These are phyloP conservation scores for Chironomus riparius DNA, from an alignment of 2,888 invertebrate genomes.

Conservation along the genomic window DNA sequence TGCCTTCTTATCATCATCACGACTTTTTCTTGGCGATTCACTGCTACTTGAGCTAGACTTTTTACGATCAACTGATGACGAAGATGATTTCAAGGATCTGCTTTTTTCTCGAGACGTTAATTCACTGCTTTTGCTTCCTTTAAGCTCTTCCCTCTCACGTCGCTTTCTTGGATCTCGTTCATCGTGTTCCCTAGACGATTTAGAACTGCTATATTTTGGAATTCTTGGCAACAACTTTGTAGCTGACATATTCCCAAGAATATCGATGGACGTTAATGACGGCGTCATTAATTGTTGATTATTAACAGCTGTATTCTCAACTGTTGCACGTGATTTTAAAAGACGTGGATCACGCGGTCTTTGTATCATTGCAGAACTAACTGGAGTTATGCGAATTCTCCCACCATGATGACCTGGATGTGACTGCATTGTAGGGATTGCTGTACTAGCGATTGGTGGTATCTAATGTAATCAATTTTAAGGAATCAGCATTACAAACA, in stretches of 20 bases:
- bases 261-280: conserved; percentile 34
- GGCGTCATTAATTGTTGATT: conserved; percentile 30
- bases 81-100: not conserved
- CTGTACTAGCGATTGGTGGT: not conserved
- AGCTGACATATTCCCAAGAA: conserved; percentile 17
- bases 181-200: not conserved
- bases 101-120: not conserved
- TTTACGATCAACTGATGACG: not conserved
- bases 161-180: conserved; percentile 11
- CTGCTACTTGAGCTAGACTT: conserved; percentile 13
- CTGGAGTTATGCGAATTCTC: conserved; percentile 48
- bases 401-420: conserved; percentile 28
- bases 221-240: conserved; percentile 5
- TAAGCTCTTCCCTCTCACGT: not conserved
- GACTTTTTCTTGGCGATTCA: conserved; percentile 13
- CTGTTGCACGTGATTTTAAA: conserved; percentile 33
- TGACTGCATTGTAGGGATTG: not conserved
- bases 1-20: conserved; percentile 5
- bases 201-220: conserved; percentile 13
- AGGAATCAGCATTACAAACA: too few relatives aligned
- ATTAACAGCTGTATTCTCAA: conserved; percentile 22
- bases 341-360: conserved; percentile 43
- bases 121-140: too few relatives aligned
- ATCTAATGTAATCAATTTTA: not conserved
- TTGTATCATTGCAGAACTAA: conserved; percentile 44